These are phyloP conservation scores for Hypomecis atomaria DNA, from an alignment of 2,888 invertebrate genomes.

Conservation along the genomic window DNA sequence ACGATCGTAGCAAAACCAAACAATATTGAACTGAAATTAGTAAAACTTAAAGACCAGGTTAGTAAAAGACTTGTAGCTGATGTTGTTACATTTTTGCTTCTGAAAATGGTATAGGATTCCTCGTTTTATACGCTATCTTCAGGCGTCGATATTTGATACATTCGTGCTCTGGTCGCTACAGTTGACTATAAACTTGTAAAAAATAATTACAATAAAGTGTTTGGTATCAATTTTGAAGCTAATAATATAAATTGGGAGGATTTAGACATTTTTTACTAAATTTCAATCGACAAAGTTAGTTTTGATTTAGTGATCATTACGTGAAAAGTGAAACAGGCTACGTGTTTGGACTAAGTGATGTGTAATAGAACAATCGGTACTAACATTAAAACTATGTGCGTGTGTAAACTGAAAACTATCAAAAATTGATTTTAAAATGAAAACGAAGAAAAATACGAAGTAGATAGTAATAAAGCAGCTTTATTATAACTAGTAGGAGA, in stretches of 20 bases:
- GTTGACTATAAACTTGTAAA: not conserved
- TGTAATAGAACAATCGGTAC: too few species aligned
- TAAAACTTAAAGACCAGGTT: not conserved
- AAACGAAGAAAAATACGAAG: conserved; percentile 13
- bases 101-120: not conserved
- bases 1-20: not conserved
- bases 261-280: too few species aligned
- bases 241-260: too few species aligned
- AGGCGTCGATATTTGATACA: conserved; percentile 10
- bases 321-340: too few species aligned
- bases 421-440: not conserved
- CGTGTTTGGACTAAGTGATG: too few species aligned
- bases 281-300: too few species aligned
- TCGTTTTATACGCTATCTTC: not conserved
- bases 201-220: too few species aligned
- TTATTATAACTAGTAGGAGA: conserved; percentile 47
- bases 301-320: too few species aligned
- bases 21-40: not conserved
- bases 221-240: too few species aligned
- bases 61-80: not conserved
- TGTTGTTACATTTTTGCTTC: not conserved
- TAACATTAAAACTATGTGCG: not conserved
- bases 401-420: not conserved
- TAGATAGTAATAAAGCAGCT: conserved; percentile 12
- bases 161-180: not conserved